Evolutionary conservation across 2,113 vertebrate genomes (phyloP), one percentile per base, ranked within the genome.

Genomic region (Grammomys surdaster): DNA sequence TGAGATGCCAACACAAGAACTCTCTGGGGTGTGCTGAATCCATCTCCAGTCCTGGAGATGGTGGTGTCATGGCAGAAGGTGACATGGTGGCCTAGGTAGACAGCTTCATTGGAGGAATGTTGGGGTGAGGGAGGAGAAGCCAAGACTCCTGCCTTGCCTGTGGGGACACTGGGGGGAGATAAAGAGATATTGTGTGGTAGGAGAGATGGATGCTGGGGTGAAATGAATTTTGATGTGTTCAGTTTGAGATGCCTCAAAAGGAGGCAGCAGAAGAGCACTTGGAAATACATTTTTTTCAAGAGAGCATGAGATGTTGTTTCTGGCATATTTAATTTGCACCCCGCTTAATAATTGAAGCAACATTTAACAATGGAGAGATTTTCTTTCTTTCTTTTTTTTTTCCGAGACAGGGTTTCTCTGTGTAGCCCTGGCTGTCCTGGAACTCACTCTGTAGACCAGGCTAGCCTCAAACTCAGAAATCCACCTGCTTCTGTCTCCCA

Each of bases 41-140:
- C 36, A 13, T 9, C 43, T 84, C 48, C n/a, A 46, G 69, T 56
- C 48, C 3, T 33, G 12, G 65, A 73, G 80, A 22, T 4, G 31
- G 4, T 2, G 56, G 56, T 48, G 73, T 69, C 12, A 4, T 1
- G 17, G 67, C 3, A 2, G 70, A 3, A 7, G 33, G 60, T 13
- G n/a, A 56, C 1, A 46, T 2, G 48, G 28, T 5, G 40, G 48
- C 26, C 13, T 7, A 1, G 7, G 0, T 10, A 40, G 60, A 20
- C 43, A 86, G 60, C 16, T 46, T 48, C 28, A 3, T 20, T 46
- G 60, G 65, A 65, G n/a, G 24, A 63, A n/a, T 22, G 26, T 65
- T 85, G n/a, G 58, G 24, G 58, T 43, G 14, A 31, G 58, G 58
- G 8, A 36, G 81, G 16, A 4, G 28, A 67, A 33, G 84, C 16